Evolutionary conservation across 2,888 invertebrate genomes (phyloP), one percentile per base, ranked within the genome.

Genomic region (Pristionchus mayeri): DNA sequence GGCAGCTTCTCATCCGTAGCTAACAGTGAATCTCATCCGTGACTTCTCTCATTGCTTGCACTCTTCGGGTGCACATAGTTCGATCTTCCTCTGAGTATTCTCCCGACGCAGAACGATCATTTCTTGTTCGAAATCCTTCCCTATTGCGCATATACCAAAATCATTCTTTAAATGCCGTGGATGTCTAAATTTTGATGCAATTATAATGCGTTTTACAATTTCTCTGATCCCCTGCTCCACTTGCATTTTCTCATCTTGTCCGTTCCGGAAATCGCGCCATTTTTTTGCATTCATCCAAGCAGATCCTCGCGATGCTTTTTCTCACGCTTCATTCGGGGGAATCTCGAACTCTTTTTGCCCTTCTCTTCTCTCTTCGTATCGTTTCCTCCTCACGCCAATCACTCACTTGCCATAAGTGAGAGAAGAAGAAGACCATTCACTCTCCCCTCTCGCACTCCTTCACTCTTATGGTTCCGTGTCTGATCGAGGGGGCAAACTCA

Each of bases 341-440:
- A 44, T 71, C 71, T 71, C 71, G 40, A 71, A 71, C 71, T 71
- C 71, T 71, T 71, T 71, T 63, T 63, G 63, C 63, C 63, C 63
- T 21, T 71, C 71, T 71, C 24, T n/a, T 71, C 44, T 54, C 71
- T 71, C 34, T 40, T 24, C 44, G 21, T 34, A 63, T 63, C 63
- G 63, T 18, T 40, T 71, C 71, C 71, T 71, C 71, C 60, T 30
- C 60, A 18, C 60, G 60, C 63, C 30, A 63, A 63, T 63, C 34
- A 13, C 44, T 9, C n/a, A n/a, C n/a, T n/a, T n/a, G 30, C 30
- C 63, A 63, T 63, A 63, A 63, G 63, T 63, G 63, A 63, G 63
- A 24, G 60, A 30, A 34, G 3, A 7, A 27, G 16, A 27, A 63
- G 16, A 21, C 34, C 63, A 63, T 63, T 63, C 13, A 63, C 21